phyloP scores from a whole-genome alignment of 2,797 vertebrate species.

The Coranthus polyacanthus region DNA sequence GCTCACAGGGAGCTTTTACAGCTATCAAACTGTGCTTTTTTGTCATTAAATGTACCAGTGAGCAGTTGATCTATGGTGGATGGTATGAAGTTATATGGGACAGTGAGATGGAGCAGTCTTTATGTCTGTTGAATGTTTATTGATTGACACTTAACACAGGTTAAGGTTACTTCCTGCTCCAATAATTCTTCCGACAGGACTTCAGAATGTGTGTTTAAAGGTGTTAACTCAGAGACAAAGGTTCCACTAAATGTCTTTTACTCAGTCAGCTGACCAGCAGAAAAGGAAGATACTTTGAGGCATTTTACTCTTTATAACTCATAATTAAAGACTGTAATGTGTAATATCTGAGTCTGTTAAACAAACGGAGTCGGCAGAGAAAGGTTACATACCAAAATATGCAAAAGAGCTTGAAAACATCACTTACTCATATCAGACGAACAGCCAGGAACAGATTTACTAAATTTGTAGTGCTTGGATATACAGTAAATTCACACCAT shows the following conservation, averaged over 20 bases:
- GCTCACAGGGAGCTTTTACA: slow-evolving; percentile 56
- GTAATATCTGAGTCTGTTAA: not conserved
- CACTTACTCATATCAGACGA: no score
- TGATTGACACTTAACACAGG: slow-evolving; percentile 77
- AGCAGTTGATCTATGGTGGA: slow-evolving; percentile 63
- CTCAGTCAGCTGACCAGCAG: not conserved
- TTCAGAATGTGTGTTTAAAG: not conserved
- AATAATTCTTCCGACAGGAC: slow-evolving; percentile 54
- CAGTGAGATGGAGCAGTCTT: slow-evolving; percentile 48
- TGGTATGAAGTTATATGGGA: slow-evolving; percentile 50
- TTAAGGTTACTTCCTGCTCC: slow-evolving; percentile 69
- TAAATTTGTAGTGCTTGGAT: no score
- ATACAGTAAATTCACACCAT: no score
- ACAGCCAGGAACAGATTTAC: no score
- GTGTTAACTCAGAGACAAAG: no score
- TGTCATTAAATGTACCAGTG: slow-evolving; percentile 59
- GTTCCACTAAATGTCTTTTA: not conserved
- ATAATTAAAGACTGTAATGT: not conserved
- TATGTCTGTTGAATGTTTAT: slow-evolving; percentile 72
- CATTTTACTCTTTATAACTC: no score
- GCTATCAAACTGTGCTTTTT: slow-evolving; percentile 65
- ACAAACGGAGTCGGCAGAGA: not conserved
- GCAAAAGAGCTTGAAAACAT: not conserved
- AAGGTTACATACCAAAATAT: not conserved
- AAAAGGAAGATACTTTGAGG: no score